Evolutionary conservation across 2,113 vertebrate genomes (phyloP).

Genomic region (Picathartes gymnocephalus): DNA sequence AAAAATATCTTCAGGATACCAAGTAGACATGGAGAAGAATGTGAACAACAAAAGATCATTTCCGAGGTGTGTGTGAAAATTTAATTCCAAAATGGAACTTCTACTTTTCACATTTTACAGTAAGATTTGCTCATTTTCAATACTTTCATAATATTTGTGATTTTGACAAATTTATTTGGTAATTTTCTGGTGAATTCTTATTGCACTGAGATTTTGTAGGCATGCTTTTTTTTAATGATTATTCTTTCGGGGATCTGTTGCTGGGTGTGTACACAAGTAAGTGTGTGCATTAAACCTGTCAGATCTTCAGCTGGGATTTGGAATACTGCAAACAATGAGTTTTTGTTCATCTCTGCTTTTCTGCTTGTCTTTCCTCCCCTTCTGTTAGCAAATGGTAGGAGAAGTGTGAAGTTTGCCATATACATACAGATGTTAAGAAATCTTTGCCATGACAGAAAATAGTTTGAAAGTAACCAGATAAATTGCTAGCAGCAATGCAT

Average conservation of each 20-base stretch:
- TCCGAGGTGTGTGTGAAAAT: neutral
- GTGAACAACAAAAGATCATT: neutral
- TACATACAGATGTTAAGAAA: neutral
- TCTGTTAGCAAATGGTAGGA: neutral
- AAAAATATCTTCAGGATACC: neutral
- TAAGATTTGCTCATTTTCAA: neutral
- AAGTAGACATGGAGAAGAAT: neutral
- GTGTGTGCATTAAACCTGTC: neutral
- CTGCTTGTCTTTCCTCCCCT: neutral
- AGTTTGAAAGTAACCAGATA: neutral
- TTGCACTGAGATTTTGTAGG: neutral
- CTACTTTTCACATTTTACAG: neutral
- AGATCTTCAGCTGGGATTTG: neutral
- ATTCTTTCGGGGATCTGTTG: neutral
- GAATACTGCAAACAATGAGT: neutral
- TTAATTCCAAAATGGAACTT: neutral
- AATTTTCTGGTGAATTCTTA: neutral
- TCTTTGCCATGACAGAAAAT: neutral
- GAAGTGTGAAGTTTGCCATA: neutral
- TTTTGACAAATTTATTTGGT: neutral
- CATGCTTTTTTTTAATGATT: fast-evolving
- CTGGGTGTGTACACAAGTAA: fast-evolving
- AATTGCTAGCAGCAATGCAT: neutral
- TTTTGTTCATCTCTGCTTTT: neutral
- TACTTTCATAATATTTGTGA: neutral